A percentile compares a stretch with the other conserved stretches of the same genome.
Conservation (phyloP, 2,797 vertebrate genomes). For the Esox masquinongy region DNA sequence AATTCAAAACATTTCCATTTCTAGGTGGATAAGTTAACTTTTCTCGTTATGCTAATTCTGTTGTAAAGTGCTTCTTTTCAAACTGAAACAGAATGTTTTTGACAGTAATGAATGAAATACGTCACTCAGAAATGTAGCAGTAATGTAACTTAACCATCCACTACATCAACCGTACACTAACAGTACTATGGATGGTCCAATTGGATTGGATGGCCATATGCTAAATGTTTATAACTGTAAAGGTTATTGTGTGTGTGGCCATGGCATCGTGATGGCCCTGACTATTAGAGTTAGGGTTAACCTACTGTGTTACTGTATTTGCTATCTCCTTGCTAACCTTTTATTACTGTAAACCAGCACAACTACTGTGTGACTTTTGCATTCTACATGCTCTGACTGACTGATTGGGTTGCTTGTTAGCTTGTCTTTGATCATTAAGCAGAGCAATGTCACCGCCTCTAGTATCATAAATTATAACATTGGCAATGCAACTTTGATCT, state of each 20-base stretch:
- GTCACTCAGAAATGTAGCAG: too few relatives aligned
- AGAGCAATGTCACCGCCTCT: slow-evolving; percentile 51
- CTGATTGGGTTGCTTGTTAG: slow-evolving; percentile 54
- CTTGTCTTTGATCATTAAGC: slow-evolving; percentile 58
- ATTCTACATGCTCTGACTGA: slow-evolving; percentile 15
- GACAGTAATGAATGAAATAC: too few relatives aligned
- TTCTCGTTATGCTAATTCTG: too few relatives aligned
- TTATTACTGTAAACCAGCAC: neutral
- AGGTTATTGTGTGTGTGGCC: neutral
- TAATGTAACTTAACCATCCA: too few relatives aligned
- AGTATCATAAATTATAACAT: slow-evolving; percentile 55
- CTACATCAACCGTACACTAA: too few relatives aligned
- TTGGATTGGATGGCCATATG: too few relatives aligned
- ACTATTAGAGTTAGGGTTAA: neutral
- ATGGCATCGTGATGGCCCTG: neutral
- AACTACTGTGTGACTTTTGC: slow-evolving; percentile 13
- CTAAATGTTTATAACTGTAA: neutral
- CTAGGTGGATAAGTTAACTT: too few relatives aligned
- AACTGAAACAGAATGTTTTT: too few relatives aligned
- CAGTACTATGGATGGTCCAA: too few relatives aligned
- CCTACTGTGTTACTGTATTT: neutral
- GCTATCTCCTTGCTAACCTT: neutral
- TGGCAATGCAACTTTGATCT: slow-evolving; percentile 53
- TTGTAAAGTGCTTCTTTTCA: too few relatives aligned
- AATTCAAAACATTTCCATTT: too few relatives aligned